Evolutionary conservation across 2,797 vertebrate species (phyloP).

Genomic region (Leucoraja ocellata): DNA sequence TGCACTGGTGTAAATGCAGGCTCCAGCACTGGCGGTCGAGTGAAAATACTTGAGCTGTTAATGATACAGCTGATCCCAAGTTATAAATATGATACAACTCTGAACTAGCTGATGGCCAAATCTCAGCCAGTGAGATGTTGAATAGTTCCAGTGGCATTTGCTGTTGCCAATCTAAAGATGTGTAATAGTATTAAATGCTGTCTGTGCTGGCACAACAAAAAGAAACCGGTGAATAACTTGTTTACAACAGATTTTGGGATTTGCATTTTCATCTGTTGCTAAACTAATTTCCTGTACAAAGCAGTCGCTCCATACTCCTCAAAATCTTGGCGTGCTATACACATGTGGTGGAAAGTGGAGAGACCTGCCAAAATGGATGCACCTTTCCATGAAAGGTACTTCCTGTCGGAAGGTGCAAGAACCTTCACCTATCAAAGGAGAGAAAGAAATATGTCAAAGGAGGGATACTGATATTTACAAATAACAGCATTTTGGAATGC

Average conservation of each 20-base stretch:
- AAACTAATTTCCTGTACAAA: constrained; percentile 12
- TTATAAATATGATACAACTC: not conserved
- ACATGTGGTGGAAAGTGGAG: constrained; percentile 30
- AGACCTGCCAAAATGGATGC: constrained; percentile 21
- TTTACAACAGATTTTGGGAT: not conserved
- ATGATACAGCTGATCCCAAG: not conserved
- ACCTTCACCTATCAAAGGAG: not conserved
- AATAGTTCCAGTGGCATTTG: not conserved
- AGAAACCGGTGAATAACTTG: not conserved
- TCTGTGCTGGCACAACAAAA: not conserved
- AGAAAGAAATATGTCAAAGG: not conserved
- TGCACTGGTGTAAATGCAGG: not conserved
- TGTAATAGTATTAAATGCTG: not conserved
- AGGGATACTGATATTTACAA: not conserved
- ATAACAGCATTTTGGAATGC: not conserved
- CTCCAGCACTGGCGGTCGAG: too few species aligned
- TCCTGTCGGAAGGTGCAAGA: constrained; percentile 11
- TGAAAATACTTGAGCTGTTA: not conserved
- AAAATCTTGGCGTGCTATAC: constrained; percentile 6
- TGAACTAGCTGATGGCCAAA: not conserved
- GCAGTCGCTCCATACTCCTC: constrained; percentile 20
- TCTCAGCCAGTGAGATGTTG: not conserved
- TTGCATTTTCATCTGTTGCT: not conserved
- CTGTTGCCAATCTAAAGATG: not conserved
- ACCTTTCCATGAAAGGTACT: constrained; percentile 29